Conservation (phyloP, 2,888 invertebrate genomes). For the Melieria omissa region DNA sequence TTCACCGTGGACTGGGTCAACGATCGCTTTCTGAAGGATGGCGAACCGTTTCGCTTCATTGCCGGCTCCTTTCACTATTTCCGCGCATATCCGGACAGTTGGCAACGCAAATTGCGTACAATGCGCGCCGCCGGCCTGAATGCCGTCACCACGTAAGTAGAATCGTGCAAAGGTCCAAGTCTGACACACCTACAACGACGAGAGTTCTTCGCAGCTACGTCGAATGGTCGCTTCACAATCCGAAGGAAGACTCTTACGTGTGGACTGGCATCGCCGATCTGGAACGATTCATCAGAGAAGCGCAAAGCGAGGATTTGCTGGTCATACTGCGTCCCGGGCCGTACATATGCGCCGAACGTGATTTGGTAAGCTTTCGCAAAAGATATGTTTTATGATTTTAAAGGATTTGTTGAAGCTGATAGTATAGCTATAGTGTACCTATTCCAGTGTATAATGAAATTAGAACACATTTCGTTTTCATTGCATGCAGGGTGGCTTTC, state of each 20-base stretch:
- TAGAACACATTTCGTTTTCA: too few species aligned
- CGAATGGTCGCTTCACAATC: conserved; percentile 91
- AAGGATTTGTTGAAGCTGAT: too few species aligned
- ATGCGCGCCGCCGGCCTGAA: conserved; percentile 87
- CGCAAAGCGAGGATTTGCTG: conserved; percentile 80
- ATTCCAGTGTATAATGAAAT: too few species aligned
- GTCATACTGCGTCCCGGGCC: conserved; percentile 89
- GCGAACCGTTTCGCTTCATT: conserved; percentile 76
- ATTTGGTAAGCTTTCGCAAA: conserved; percentile 68
- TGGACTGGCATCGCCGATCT: conserved; percentile 79
- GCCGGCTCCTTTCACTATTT: conserved; percentile 90
- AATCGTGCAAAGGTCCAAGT: not conserved
- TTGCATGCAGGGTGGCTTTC: conserved; percentile 76
- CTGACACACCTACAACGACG: not conserved
- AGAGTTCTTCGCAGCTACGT: conserved; percentile 75
- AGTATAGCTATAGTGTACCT: too few species aligned
- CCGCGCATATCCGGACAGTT: conserved; percentile 79
- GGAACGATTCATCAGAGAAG: conserved; percentile 76
- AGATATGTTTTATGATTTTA: too few species aligned
- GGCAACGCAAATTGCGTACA: conserved; percentile 82
- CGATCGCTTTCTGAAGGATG: conserved; percentile 78
- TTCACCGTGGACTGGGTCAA: conserved; percentile 71
- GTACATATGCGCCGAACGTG: conserved; percentile 93
- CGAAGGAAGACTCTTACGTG: conserved; percentile 74
- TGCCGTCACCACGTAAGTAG: conserved; percentile 81